Evolutionary conservation across 1,140 invertebrate genomes (phyloP).

Genomic region (Hestina assimilis): DNA sequence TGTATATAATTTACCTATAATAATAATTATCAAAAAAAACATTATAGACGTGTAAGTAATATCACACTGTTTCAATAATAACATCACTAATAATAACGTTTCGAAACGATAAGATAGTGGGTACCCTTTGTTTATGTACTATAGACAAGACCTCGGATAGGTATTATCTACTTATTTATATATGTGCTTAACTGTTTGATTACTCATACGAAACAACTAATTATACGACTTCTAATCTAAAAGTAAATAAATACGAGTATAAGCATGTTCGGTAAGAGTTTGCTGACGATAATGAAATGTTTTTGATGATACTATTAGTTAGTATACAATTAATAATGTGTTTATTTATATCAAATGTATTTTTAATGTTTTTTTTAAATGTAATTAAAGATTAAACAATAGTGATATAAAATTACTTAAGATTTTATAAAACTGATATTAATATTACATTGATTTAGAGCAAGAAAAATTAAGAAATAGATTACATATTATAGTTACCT

Average conservation of each 20-base stretch:
- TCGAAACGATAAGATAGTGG: conserved; percentile 54
- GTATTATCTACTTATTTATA: conserved; percentile 43
- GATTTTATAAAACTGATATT: no score
- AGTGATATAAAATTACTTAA: no score
- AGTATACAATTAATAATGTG: no score
- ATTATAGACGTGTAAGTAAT: conserved; percentile 11
- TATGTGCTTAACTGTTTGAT: conserved; percentile 4
- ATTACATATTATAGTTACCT: no score
- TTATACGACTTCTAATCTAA: conserved; percentile 2
- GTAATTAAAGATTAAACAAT: no score
- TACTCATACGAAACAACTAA: conserved; percentile 7
- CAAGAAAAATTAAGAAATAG: no score
- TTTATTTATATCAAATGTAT: no score
- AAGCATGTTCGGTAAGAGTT: not conserved
- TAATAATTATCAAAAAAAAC: no score
- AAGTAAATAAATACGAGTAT: not conserved
- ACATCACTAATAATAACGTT: conserved; percentile 54
- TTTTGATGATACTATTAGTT: no score
- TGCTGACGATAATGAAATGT: not conserved
- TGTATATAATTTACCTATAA: no score
- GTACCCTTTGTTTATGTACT: conserved; percentile 60
- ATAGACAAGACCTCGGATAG: conserved; percentile 58
- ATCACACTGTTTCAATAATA: conserved; percentile 37
- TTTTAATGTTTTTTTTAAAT: no score
- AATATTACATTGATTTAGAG: no score